Base-by-base conservation (phyloP, 2,888 invertebrate species). In the Pristionchus mayeri region DNA sequence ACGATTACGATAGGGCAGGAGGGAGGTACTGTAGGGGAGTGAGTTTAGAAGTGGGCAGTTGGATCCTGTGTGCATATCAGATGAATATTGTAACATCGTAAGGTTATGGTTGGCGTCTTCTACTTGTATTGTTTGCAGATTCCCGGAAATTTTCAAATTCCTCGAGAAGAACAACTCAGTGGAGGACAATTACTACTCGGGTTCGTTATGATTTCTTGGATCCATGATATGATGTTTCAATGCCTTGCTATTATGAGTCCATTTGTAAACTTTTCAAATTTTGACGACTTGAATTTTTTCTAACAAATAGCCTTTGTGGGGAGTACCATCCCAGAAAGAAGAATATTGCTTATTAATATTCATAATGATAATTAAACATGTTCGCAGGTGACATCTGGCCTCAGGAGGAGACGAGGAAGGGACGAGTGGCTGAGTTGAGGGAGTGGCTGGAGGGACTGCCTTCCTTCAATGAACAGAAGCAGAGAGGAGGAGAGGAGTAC, bases 381-480 rank as follows among this genome's bases (percentile, higher is more conserved):
- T 11, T 82, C n/a, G 21, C 27, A 82, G 94, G 95, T 78, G 95
- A 95, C 76, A 93, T 96, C 1, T 96, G 96, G 94, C 94, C 95
- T 0, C 82, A 87, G n/a, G 85, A 85, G 60, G 84, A 85, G 34
- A 48, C 44, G 27, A 84, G 89, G 18, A 84, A 86, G 30, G 54
- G 75, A 40, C 18, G 84, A 54, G 71, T 90, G 78, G 82, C 94
- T 9, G 94, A 94, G 48, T 92, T 95, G 21, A 89, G 93, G 3
- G 93, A 93, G 0, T 97, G 96, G 96, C 92, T 97, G 84, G 96
- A 96, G 91, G 93, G 94, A 0, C 95, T 96, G 90, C 95, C 96
- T 0, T 95, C 95, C 90, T 91, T 93, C 60, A 94, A 94, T 6
- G 94, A 95, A 0, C 87, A 86, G 78, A 94, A 95, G 0, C 95